phyloP scores from a whole-genome alignment of 2,113 vertebrate genomes.

The Coturnix japonica region DNA sequence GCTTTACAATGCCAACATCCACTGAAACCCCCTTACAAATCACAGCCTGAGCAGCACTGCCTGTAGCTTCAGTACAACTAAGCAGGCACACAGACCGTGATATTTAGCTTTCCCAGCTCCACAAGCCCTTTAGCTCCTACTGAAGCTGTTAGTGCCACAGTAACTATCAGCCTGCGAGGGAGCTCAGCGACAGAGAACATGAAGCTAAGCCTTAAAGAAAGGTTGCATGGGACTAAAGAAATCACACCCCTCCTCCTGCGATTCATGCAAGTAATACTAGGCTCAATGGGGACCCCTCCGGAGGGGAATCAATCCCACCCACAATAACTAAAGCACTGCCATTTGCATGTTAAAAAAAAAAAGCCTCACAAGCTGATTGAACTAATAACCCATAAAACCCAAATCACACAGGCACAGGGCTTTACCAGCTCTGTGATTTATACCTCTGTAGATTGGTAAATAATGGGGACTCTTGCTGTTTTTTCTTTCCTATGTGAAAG shows the following conservation, averaged over 20 bases:
- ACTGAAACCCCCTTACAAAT: neutral
- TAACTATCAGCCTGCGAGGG: neutral
- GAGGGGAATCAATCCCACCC: slow-evolving; percentile 24
- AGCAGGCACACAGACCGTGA: neutral
- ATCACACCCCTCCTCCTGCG: neutral
- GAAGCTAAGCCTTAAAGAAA: neutral
- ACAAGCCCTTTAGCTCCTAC: neutral
- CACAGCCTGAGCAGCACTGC: accelerated
- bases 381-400: slow-evolving; percentile 16
- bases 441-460: slow-evolving; percentile 13
- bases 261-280: neutral
- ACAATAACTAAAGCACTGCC: neutral
- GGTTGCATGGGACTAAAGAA: neutral
- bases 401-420: neutral
- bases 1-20: neutral
- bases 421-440: slow-evolving; percentile 17
- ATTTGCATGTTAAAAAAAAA: slow-evolving; percentile 28
- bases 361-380: slow-evolving; percentile 1
- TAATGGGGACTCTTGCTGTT: slow-evolving; percentile 35
- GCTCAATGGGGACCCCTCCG: neutral
- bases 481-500: neutral
- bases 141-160: neutral
- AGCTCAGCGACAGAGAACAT: neutral
- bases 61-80: neutral
- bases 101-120: neutral